Percentiles rank a stretch among this genome's conserved stretches.
These are phyloP conservation scores for Aspiorhynchus laticeps DNA, from an alignment of 2,113 vertebrate species.

Conservation along the genomic window DNA sequence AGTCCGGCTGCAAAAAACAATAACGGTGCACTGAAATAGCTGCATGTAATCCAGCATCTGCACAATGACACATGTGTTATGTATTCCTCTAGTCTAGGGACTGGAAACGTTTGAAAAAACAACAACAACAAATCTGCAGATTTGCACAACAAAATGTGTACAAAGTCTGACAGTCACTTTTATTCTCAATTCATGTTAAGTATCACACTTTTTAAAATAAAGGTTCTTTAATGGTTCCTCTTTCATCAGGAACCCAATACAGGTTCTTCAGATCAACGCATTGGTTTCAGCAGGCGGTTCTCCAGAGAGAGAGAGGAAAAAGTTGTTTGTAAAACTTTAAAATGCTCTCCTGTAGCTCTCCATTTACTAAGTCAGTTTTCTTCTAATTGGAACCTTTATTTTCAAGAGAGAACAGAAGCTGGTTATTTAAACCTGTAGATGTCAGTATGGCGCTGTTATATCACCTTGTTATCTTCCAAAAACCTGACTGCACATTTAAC, in stretches of 20 bases:
- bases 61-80: constrained; percentile 44
- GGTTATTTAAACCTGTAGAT: constrained; percentile 76
- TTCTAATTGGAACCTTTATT: not conserved
- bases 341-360: not conserved
- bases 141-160: not conserved
- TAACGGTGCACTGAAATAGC: not conserved
- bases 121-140: not conserved
- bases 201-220: not conserved
- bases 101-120: not conserved
- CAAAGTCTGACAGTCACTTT: constrained; percentile 64
- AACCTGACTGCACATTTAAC: constrained; percentile 71
- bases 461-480: constrained; percentile 63
- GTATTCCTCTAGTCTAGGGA: constrained; percentile 33
- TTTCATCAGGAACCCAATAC: not conserved
- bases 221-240: not conserved
- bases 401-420: constrained; percentile 25
- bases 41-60: constrained; percentile 4
- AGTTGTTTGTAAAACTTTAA: not conserved
- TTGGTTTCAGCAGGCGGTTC: not conserved
- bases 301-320: not conserved
- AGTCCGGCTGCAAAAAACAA: not conserved
- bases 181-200: constrained; percentile 34
- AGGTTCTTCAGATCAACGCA: not conserved
- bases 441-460: constrained; percentile 77
- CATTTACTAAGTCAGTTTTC: not conserved